Evolutionary conservation across 37 sponge, comb jelly and placozoan genomes (phyloP).

Genomic region (Haliclona indistincta): DNA sequence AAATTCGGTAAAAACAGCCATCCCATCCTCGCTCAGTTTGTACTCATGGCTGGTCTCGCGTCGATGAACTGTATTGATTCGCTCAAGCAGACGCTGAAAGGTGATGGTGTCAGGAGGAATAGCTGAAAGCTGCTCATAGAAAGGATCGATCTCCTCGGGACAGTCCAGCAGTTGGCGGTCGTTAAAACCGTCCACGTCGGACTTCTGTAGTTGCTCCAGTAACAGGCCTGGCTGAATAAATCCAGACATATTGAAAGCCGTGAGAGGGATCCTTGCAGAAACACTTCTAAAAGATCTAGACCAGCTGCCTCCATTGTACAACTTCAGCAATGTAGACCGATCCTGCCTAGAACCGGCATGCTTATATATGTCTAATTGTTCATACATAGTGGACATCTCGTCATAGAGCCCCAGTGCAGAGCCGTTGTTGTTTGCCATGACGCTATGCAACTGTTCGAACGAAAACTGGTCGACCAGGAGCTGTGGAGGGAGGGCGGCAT

Average conservation of each 20-base stretch:
- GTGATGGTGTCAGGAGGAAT: not conserved
- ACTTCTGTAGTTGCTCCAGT: not conserved
- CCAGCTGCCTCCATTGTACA: constrained; percentile 2
- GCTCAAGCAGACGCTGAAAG: not conserved
- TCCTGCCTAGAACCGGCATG: not conserved
- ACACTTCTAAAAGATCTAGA: not conserved
- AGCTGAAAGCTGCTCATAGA: not conserved
- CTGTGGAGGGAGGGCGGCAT: not conserved
- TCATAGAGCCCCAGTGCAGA: not conserved
- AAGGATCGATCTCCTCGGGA: constrained; percentile 3
- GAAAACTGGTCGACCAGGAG: not conserved
- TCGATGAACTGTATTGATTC: not conserved
- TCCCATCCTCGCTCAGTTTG: not conserved
- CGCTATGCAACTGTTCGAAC: not conserved
- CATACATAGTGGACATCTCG: constrained; percentile 1
- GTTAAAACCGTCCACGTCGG: constrained; percentile 12
- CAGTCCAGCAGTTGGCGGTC: constrained; percentile 8
- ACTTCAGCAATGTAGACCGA: not conserved
- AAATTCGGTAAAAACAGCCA: not conserved
- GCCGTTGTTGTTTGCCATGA: not conserved
- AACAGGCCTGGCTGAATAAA: constrained; percentile 19
- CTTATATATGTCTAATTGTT: not conserved
- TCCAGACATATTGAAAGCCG: constrained; percentile 22
- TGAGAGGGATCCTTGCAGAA: not conserved
- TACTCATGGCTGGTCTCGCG: not conserved